Evolutionary conservation across 2,888 invertebrate species (phyloP).

Genomic region (Amphiduros pacificus): DNA sequence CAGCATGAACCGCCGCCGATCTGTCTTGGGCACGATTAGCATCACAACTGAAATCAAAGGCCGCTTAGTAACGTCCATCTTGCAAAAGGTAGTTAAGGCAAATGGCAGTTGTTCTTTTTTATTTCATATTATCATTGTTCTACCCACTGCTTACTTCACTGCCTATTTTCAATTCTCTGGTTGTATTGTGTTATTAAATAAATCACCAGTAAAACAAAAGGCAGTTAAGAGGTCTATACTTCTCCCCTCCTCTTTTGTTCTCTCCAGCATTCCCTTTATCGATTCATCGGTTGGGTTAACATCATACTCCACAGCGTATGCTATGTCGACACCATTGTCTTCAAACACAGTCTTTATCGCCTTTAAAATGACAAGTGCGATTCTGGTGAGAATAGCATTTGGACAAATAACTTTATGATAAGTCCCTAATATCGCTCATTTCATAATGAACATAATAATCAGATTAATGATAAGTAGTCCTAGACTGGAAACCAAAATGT

Average conservation of each 20-base stretch:
- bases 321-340: conserved; percentile 25
- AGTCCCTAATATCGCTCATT: no score
- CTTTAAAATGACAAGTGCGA: no score
- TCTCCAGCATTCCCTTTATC: conserved; percentile 22
- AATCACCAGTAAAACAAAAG: background rate
- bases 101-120: no score
- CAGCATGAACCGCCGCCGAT: conserved; percentile 45
- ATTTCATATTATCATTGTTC: no score
- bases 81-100: background rate
- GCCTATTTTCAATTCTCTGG: no score
- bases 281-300: conserved; percentile 6
- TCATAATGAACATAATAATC: no score
- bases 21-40: conserved; percentile 30
- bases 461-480: no score
- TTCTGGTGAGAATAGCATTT: conserved; percentile 20
- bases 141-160: no score
- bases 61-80: background rate
- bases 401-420: background rate
- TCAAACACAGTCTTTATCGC: conserved; percentile 26
- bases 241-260: conserved; percentile 22
- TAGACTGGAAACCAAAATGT: no score
- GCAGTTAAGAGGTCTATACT: conserved; percentile 15
- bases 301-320: conserved; percentile 21
- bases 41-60: conserved; percentile 23
- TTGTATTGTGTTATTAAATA: no score